Evolutionary conservation across 2,888 invertebrate species (phyloP), one percentile per base, ranked within the genome.

Genomic region (Pachycephus smyrnensis): DNA sequence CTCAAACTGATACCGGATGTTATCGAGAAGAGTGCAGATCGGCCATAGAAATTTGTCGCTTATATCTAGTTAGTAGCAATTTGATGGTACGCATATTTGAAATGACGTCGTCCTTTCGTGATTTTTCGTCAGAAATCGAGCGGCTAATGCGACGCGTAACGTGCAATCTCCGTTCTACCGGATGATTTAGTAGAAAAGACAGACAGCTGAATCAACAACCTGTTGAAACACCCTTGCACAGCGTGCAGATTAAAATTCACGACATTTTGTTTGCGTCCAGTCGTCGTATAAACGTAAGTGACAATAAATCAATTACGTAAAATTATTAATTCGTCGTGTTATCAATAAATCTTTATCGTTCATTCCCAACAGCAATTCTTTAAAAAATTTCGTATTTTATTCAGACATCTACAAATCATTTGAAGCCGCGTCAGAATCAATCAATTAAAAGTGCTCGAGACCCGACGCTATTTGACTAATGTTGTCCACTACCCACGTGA

Each of bases 151-250:
- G 6, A 55, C 23, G 40, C 23, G 15, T 33, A 55, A 55, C 23
- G 15, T 6, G 40, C 2, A 55, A 55, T 55, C 15, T 55, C 40
- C 40, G 40, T 55, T 55, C 23, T 23, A 55, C 15, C 15, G 40
- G 23, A 55, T 55, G 40, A 55, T 55, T 55, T 9, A 35, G 32
- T 75, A 74, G 69, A 73, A 77, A 78, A 79, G 80, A 76, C 78
- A 78, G 77, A 73, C 73, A 31, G 30, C 32, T 75, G 76, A 79
- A 78, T 80, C 83, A 80, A 80, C 84, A 81, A 85, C 80, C 82
- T 85, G 80, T 84, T 84, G 86, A 79, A 83, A 82, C 73, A 36
- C 35, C 35, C 76, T 76, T 82, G 73, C 30, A 15, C 68, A 75
- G 23, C 40, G 40, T 23, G 40, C 6, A 9, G 6, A 55, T 9